Evolutionary conservation across 2,113 vertebrate genomes (phyloP).

Genomic region (Mesembrinibis cayennensis): DNA sequence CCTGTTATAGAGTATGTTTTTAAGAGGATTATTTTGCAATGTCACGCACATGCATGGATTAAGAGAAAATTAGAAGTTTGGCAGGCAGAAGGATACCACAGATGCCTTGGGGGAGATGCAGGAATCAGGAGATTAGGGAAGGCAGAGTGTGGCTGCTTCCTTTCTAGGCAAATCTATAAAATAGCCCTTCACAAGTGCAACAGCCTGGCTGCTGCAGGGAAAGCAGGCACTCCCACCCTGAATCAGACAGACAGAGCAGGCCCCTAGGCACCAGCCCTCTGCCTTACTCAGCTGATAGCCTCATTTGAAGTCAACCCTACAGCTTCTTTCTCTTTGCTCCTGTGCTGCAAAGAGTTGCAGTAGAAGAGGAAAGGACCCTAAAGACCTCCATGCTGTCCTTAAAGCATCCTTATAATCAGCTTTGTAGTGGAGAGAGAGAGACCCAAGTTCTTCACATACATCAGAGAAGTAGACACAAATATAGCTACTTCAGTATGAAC

Average conservation of each 20-base stretch:
- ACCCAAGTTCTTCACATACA: background rate
- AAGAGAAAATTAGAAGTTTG: background rate
- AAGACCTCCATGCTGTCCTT: background rate
- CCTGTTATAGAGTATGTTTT: background rate
- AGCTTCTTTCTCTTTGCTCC: background rate
- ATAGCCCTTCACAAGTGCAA: background rate
- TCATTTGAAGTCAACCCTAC: background rate
- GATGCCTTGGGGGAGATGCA: background rate
- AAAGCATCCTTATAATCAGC: background rate
- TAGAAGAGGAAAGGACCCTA: background rate
- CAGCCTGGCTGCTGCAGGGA: background rate
- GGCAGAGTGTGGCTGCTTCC: background rate
- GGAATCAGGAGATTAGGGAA: background rate
- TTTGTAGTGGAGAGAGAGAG: background rate
- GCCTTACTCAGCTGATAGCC: background rate
- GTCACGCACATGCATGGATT: background rate
- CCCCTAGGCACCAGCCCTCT: background rate
- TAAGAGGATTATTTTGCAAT: background rate
- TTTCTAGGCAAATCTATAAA: background rate
- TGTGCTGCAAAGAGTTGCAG: background rate
- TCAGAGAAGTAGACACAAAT: background rate
- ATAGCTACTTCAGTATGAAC: background rate
- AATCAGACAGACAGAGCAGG: background rate
- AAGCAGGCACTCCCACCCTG: background rate
- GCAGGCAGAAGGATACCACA: background rate